A percentile compares a stretch with the other conserved stretches of the same genome.
phyloP scores from a whole-genome alignment of 2,113 vertebrate species.

The Platichthys stellatus region DNA sequence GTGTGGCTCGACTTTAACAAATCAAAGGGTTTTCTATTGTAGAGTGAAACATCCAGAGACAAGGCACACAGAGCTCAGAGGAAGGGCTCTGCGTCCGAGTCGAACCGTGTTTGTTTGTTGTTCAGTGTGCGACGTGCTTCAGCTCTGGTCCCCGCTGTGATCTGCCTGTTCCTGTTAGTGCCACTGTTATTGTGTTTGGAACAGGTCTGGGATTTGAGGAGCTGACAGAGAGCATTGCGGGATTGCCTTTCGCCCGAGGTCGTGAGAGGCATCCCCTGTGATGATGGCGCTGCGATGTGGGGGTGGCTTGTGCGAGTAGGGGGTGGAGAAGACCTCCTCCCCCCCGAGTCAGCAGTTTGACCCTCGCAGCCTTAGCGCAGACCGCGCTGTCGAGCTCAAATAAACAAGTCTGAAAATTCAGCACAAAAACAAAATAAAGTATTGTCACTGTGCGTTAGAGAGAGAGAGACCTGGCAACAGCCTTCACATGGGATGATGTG shows the following conservation, averaged over 20 bases:
- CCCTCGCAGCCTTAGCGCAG: slow-evolving; percentile 28
- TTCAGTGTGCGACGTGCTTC: background rate
- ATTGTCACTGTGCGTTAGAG: slow-evolving; percentile 63
- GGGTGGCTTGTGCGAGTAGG: slow-evolving; percentile 18
- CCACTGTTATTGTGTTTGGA: slow-evolving; percentile 30
- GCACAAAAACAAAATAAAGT: slow-evolving; percentile 57
- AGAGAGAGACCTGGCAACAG: slow-evolving; percentile 52
- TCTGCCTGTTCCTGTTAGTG: slow-evolving; percentile 41
- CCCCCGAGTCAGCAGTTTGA: slow-evolving; percentile 57
- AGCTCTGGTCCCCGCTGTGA: slow-evolving; percentile 41
- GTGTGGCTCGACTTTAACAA: slow-evolving; percentile 24
- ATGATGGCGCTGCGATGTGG: slow-evolving; percentile 32
- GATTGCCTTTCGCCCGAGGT: slow-evolving; percentile 60
- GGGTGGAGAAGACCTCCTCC: slow-evolving; percentile 36
- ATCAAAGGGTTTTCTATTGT: slow-evolving; percentile 46
- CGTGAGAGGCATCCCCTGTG: slow-evolving; percentile 40
- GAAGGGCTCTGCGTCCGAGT: slow-evolving; percentile 20
- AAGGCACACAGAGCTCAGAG: slow-evolving; percentile 21
- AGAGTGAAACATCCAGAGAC: slow-evolving; percentile 36
- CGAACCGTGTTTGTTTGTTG: slow-evolving; percentile 42
- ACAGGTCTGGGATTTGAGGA: slow-evolving; percentile 42
- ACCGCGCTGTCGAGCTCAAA: slow-evolving; percentile 32
- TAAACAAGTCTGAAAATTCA: slow-evolving; percentile 56
- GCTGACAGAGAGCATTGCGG: slow-evolving; percentile 48
- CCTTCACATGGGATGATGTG: slow-evolving; percentile 69